A percentile compares a stretch with the other conserved stretches of the same genome.
Evolutionary conservation across 2,888 invertebrate species (phyloP).

Genomic region (Euphydryas editha): DNA sequence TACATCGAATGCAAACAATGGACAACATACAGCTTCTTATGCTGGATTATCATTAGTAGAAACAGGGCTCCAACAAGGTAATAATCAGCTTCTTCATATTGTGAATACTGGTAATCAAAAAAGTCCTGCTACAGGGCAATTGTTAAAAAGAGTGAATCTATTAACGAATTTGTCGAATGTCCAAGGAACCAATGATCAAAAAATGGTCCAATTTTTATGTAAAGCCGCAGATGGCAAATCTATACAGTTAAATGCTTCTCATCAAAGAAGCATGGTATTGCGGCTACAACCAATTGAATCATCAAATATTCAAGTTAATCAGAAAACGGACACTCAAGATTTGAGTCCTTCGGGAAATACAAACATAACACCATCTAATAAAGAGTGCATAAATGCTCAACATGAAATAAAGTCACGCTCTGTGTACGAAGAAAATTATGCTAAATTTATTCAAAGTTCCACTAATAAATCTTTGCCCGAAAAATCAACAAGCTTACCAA

Average conservation of each 20-base stretch:
- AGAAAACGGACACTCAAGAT: slow-evolving; percentile 61
- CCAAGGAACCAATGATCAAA: slow-evolving; percentile 78
- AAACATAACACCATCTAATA: slow-evolving; percentile 47
- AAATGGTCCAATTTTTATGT: slow-evolving; percentile 85
- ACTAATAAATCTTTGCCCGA: slow-evolving; percentile 65
- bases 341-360: slow-evolving; percentile 51
- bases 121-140: slow-evolving; percentile 63
- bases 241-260: slow-evolving; percentile 81
- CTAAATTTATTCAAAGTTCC: slow-evolving; percentile 80
- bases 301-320: slow-evolving; percentile 54
- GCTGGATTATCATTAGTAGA: slow-evolving; percentile 75
- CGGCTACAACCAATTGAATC: slow-evolving; percentile 75
- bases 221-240: slow-evolving; percentile 85
- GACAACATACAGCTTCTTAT: slow-evolving; percentile 62
- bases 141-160: slow-evolving; percentile 78
- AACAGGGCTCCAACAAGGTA: slow-evolving; percentile 70
- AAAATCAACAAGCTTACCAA: slow-evolving; percentile 85
- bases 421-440: slow-evolving; percentile 82
- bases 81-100: slow-evolving; percentile 78
- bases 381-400: slow-evolving; percentile 55
- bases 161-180: slow-evolving; percentile 75
- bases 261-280: slow-evolving; percentile 80
- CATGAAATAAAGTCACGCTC: slow-evolving; percentile 80
- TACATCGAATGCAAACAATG: slow-evolving; percentile 56
- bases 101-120: slow-evolving; percentile 76